phyloP scores from a whole-genome alignment of 1,140 invertebrate species.

The Drosophila grimshawi region DNA sequence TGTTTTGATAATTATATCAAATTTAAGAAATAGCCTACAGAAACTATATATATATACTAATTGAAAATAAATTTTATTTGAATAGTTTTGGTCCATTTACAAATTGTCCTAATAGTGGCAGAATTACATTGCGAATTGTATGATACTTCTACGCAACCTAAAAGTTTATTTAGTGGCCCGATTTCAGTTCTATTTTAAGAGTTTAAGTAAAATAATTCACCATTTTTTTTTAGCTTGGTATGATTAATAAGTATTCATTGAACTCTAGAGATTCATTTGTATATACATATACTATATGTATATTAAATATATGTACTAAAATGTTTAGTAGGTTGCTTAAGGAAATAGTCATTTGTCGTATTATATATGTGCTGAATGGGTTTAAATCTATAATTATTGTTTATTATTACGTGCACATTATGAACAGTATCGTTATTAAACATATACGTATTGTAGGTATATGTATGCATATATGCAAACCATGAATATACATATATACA shows the following conservation, averaged over 20 bases:
- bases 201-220: too few species aligned
- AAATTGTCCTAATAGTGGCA: too few species aligned
- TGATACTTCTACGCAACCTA: not conserved
- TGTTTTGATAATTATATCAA: too few species aligned
- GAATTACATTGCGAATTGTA: too few species aligned
- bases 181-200: not conserved
- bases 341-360: not conserved
- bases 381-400: slow-evolving; percentile 1
- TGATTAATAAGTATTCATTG: not conserved
- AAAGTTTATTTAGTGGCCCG: not conserved
- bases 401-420: not conserved
- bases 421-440: not conserved
- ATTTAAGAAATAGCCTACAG: too few species aligned
- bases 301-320: not conserved
- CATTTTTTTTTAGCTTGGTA: too few species aligned
- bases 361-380: slow-evolving; percentile 6
- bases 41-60: too few species aligned
- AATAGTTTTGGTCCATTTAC: not conserved
- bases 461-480: slow-evolving; percentile 7
- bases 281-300: too few species aligned
- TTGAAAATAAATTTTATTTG: too few species aligned
- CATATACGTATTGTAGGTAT: not conserved
- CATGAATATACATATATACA: slow-evolving; percentile 6
- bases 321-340: not conserved
- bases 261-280: not conserved